Base-by-base conservation (phyloP, 2,797 vertebrate species). In the Enteromius afrohamiltoni region DNA sequence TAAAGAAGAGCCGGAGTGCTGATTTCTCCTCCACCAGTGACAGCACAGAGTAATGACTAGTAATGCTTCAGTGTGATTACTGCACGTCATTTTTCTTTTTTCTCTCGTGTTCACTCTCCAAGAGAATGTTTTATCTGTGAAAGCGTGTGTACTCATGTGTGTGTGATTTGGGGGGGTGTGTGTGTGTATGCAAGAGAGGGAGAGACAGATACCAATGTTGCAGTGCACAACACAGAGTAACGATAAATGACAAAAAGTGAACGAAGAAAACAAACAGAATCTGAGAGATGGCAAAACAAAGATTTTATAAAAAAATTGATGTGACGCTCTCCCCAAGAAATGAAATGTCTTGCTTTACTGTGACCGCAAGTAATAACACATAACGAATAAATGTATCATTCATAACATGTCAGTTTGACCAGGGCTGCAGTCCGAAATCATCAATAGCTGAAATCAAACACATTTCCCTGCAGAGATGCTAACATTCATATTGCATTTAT, bases 81-180 rank as follows among this genome's bases (percentile, higher is more conserved):
- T 88, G 90, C 88, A 88, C 0, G 83, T 92, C 94, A 90, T 88
- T 91, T 93, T 92, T 93, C 94, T 93, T 93, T 93, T 94, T 91
- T 42, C 89, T 90, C 88, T 90, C 91, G 92, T 91, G 85, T 86
- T 88, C 91, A 89, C 91, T 94, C 93, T 95, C 93, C 1, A n/a
- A 49, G 88, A 87, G 86, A 89, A 90, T 87, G 89, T 90, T 91
- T 92, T 91, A 92, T 93, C 91, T 93, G 69, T 65, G 58, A 74
- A 82, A 82, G 69, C 70, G 68, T 82, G 83, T 79, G 40, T 49
- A 76, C 55, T 62, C 53, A 65, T 82, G 85, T 82, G 79, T 89
- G 77, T 13, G 85, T 76, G 78, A 76, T 69, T 70, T 31, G 29
- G 84, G 76, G 31, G 69, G 74, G 75, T 47, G 58, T 70, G 78